Conservation (phyloP, 2,888 invertebrate genomes). For the Conus canariensis region DNA sequence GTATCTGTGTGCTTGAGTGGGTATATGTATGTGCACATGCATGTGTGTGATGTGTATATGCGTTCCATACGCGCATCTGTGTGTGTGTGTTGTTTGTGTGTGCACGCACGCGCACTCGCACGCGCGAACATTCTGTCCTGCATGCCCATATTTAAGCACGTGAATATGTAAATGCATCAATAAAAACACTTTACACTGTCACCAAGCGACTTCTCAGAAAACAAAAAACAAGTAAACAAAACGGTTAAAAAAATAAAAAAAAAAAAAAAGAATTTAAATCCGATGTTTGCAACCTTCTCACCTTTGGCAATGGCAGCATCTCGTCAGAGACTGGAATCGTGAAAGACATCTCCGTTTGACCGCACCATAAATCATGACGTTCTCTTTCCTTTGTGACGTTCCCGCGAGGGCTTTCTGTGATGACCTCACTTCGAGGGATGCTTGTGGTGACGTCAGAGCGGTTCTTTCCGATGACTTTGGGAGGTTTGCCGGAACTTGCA, state of each 20-base stretch:
- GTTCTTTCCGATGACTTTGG: background rate
- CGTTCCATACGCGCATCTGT: too few species aligned
- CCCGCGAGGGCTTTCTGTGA: background rate
- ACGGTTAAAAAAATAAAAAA: too few species aligned
- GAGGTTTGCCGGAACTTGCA: background rate
- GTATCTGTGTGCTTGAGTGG: too few species aligned
- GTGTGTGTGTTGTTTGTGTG: too few species aligned
- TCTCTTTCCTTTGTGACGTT: constrained; percentile 22
- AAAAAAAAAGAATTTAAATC: too few species aligned
- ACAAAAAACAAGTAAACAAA: too few species aligned
- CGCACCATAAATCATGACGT: background rate
- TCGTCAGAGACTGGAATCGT: background rate
- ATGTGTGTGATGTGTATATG: too few species aligned
- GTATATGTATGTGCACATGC: too few species aligned
- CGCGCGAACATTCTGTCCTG: too few species aligned
- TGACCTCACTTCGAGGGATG: background rate
- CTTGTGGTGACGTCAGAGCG: background rate
- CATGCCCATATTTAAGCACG: background rate
- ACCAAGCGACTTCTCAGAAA: too few species aligned
- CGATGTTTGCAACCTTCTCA: background rate
- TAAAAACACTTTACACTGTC: too few species aligned
- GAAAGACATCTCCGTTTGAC: background rate
- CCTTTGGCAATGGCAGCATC: constrained; percentile 2
- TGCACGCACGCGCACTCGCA: too few species aligned
- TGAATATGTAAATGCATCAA: background rate